Evolutionary conservation across 2,113 vertebrate species (phyloP), one percentile per base, ranked within the genome.

Genomic region (Apteryx owenii): DNA sequence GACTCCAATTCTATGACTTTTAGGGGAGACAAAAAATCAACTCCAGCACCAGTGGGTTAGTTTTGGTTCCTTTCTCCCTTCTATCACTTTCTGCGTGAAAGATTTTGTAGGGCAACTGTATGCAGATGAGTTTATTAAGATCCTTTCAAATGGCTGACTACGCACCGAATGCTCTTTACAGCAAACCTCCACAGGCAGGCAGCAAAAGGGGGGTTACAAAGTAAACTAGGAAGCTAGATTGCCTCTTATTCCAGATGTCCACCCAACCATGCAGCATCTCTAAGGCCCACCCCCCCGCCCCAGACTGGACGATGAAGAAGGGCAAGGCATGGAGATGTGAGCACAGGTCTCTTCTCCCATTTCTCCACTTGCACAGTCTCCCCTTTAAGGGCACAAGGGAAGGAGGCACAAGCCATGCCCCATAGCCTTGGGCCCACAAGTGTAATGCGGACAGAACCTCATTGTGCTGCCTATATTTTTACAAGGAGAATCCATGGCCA

Each of bases 301-400:
- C 46, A 56, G 22, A 3, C 33, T 10, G 10, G 2, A 31, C 0
- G 1, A 68, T 46, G 13, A 26, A 2, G 17, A 60, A 31, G 5
- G 9, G 10, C 42, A 60, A 88, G 19, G 46, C 42, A 68, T 7
- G 23, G 16, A 62, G 9, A 36, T 4, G 11, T 2, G 71, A 78
- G 44, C 73, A 76, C 21, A 62, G 20, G 16, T 33, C 31, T 29
- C 51, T 44, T 7, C 14, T 28, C 17, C 40, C 25, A 6, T 14
- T 40, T 79, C 29, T 25, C 28, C 38, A n/a, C 9, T 31, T 26
- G 51, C 21, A 31, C 48, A 40, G 12, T 6, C 19, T 42, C 13
- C 16, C 1, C 6, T 16, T 19, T 8, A 25, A 17, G 33, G 60
- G 28, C 28, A 50, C 8, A 17, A 42, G 38, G 22, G 56, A n/a